Evolutionary conservation across 2,888 invertebrate genomes (phyloP).

Genomic region (Tetranychus truncatus): DNA sequence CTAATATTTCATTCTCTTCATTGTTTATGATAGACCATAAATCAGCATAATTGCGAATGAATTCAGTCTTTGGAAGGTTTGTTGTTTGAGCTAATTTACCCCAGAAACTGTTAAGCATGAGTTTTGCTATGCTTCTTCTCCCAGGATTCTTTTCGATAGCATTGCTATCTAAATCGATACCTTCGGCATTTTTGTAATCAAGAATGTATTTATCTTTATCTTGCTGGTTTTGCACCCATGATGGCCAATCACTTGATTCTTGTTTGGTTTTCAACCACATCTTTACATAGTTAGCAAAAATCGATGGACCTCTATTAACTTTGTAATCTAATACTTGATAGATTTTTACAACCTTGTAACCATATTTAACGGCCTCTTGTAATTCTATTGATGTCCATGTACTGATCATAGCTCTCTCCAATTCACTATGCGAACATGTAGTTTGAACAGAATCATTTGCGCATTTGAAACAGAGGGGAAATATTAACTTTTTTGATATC

Average conservation of each 20-base stretch:
- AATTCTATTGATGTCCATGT: slow-evolving; percentile 29
- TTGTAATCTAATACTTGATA: slow-evolving; percentile 28
- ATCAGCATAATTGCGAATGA: neutral
- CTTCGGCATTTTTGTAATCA: neutral
- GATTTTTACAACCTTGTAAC: slow-evolving; percentile 27
- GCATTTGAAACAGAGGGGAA: neutral
- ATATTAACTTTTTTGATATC: neutral
- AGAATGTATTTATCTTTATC: neutral
- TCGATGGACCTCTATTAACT: slow-evolving; percentile 14
- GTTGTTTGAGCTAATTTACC: slow-evolving; percentile 11
- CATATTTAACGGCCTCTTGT: slow-evolving; percentile 26
- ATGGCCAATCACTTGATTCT: slow-evolving; percentile 28
- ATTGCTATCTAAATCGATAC: neutral
- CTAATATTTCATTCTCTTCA: neutral
- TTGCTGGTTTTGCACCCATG: slow-evolving; percentile 21
- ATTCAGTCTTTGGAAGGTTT: neutral
- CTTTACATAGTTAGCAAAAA: slow-evolving; percentile 28
- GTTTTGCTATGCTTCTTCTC: neutral
- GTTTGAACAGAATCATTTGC: neutral
- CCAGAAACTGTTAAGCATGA: slow-evolving; percentile 9
- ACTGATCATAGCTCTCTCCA: slow-evolving; percentile 27
- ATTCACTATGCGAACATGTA: slow-evolving; percentile 21
- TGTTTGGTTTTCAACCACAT: slow-evolving; percentile 29
- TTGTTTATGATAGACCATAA: neutral
- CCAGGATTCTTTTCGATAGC: neutral